Base-by-base conservation (phyloP, 2,888 invertebrate species). In the Dryobotodes eremita region DNA sequence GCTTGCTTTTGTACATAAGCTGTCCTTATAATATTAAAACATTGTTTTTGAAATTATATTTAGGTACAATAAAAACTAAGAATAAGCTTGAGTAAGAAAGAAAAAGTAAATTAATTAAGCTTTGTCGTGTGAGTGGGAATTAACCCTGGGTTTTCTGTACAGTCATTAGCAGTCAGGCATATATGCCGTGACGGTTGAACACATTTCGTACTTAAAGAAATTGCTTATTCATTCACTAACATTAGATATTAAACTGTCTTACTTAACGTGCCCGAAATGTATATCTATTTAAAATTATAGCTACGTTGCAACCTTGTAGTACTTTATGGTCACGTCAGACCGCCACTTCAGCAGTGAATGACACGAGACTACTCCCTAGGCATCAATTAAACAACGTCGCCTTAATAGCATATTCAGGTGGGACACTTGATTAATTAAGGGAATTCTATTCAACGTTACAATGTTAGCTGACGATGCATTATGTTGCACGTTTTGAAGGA, bases 351-450 rank as follows among this genome's bases (percentile, higher is more conserved):
- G 46, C 65, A 53, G 2, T 48, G n/a, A 65, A 77, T 66, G 46
- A 57, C 57, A 50, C 42, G 36, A 36, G n/a, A 53, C 36, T 17
- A 57, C 36, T 81, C 83, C 69, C 86, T 31, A 36, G 62, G 26
- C 77, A 66, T 62, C 71, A 77, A 82, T 82, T 82, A 73, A 82
- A 82, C 73, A 77, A 42, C 81, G 75, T 66, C 62, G 36, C 73
- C 31, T 77, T 77, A 82, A 82, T 66, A 62, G 76, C 53, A 62
- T 70, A 73, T 82, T 77, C 72, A 83, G 82, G 70, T 82, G 82
- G 48, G 64, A 64, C 84, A 69, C 36, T 66, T 73, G 77, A 83
- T 82, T 77, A 77, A 83, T 85, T 73, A 82, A 53, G 20, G 23
- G 53, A 55, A 70, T 68, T n/a, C 66, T 65, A 71, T 83, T 71